Evolutionary conservation across 2,888 invertebrate species (phyloP), one percentile per base, ranked within the genome.

Genomic region (Acronicta alni): DNA sequence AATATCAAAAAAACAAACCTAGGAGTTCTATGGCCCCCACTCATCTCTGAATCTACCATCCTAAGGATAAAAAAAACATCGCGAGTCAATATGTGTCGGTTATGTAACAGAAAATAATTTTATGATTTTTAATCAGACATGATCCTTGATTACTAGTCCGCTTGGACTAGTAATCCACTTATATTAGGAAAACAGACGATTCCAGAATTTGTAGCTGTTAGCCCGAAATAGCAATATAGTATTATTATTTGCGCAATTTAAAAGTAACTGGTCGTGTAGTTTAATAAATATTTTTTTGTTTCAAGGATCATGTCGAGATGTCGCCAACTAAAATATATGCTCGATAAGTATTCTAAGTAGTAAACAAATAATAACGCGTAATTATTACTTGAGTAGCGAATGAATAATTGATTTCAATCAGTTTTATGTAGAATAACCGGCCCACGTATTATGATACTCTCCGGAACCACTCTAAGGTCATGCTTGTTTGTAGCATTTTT

Each of bases 21-120:
- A 95, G 96, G 95, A 87, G 95, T 94, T 92, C 95, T 95, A 95
- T 95, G 95, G 92, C 95, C 94, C 92, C 95, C 95, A 95, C 95
- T 95, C 91, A 95, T 94, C 93, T 96, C 96, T 95, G 95, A 94
- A 92, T 95, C 95, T 95, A 95, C 94, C 93, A 95, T 95, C 95
- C 95, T 96, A 94, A 88, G 94, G 89, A 93, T 90, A 88, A 91
- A 90, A 89, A 89, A 89, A 81, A 79, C 72, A 79, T 72, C 70
- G 75, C 80, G 77, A 75, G 75, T 87, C 80, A 84, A 81, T 82
- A 79, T 56, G 56, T 58, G 47, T 49, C 55, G 32, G 56, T 60
- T 49, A 58, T 47, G 35, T 44, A 23, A 46, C 23, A 17, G 18
- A 49, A 44, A 49, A 56, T 42, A 49, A 63, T 47, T 64, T 55